phyloP scores from a whole-genome alignment of 2,888 invertebrate species.

The Cheilosia pagana region DNA sequence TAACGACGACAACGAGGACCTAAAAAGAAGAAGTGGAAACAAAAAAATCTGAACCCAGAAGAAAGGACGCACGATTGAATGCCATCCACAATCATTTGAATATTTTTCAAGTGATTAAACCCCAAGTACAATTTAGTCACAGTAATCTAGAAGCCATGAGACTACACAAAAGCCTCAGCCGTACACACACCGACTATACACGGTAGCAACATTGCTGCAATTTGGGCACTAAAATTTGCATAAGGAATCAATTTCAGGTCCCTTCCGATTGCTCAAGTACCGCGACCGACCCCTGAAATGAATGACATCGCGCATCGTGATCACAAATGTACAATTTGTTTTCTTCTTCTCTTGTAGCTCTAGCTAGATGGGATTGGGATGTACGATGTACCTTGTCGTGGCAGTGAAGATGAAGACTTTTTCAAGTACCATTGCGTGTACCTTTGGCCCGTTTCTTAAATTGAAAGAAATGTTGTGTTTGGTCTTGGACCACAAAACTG shows the following conservation, averaged over 20 bases:
- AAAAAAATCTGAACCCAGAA: constrained; percentile 3
- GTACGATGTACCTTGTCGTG: constrained; percentile 38
- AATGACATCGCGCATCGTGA: constrained; percentile 65
- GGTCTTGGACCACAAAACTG: constrained; percentile 67
- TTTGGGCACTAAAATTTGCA: constrained; percentile 73
- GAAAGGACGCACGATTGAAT: constrained; percentile 71
- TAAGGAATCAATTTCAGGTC: constrained; percentile 75
- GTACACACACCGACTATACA: not conserved
- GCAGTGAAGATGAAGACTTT: constrained; percentile 56
- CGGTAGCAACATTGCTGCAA: constrained; percentile 66
- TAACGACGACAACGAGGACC: constrained; percentile 28
- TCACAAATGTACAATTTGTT: constrained; percentile 71
- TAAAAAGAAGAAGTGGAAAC: no score
- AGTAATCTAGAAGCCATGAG: constrained; percentile 55
- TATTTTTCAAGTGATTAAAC: constrained; percentile 75
- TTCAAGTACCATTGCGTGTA: constrained; percentile 68
- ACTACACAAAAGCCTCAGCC: constrained; percentile 26
- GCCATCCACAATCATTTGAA: constrained; percentile 72
- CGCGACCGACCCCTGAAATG: constrained; percentile 37
- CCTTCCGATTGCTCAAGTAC: constrained; percentile 56
- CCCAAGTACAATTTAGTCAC: constrained; percentile 72
- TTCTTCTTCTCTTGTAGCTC: constrained; percentile 38
- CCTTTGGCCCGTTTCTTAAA: constrained; percentile 45
- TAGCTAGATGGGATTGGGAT: no score
- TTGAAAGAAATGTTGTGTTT: constrained; percentile 53